Percentiles rank a stretch among this genome's conserved stretches.
phyloP scores from a whole-genome alignment of 2,888 invertebrate species.

The Lissocephala sabroskyi region DNA sequence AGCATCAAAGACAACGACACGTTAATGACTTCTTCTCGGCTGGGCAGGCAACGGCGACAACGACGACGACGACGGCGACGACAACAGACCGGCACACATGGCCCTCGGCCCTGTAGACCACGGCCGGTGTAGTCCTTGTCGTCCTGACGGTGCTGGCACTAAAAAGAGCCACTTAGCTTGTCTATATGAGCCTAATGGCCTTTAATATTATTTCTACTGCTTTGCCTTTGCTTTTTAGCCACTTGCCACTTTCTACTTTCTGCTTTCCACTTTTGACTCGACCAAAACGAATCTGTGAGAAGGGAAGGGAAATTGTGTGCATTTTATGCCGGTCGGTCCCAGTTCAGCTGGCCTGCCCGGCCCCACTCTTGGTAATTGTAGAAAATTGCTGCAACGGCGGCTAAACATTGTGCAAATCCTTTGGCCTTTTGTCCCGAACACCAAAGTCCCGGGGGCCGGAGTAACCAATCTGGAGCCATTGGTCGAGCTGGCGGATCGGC shows the following conservation, averaged over 20 bases:
- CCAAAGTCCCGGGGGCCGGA: no score
- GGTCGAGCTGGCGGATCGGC: no score
- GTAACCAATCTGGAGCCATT: constrained; percentile 21
- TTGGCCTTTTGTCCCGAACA: constrained; percentile 30
- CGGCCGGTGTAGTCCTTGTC: constrained; percentile 6
- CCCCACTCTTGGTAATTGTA: constrained; percentile 59
- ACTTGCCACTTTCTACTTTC: constrained; percentile 19
- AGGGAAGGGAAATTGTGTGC: constrained; percentile 60
- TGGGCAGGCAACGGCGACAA: constrained; percentile 20
- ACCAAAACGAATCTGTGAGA: constrained; percentile 27
- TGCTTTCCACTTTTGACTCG: no score
- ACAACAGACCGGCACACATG: constrained; percentile 21
- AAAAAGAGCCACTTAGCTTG: constrained; percentile 72
- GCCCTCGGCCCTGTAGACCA: constrained; percentile 17
- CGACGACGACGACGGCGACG: background rate
- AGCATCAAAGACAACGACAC: constrained; percentile 62
- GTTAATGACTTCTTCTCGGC: constrained; percentile 61
- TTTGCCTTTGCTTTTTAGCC: constrained; percentile 27
- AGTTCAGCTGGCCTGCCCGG: constrained; percentile 32
- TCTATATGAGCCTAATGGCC: constrained; percentile 73
- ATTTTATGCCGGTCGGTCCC: constrained; percentile 53
- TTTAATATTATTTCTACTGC: constrained; percentile 67
- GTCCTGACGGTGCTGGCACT: no score
- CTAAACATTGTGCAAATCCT: constrained; percentile 64
- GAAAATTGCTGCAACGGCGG: constrained; percentile 63